A percentile compares a stretch with the other conserved stretches of the same genome.
These are phyloP conservation scores for Holacanthus passer DNA, from an alignment of 2,113 vertebrate genomes.

Conservation along the genomic window DNA sequence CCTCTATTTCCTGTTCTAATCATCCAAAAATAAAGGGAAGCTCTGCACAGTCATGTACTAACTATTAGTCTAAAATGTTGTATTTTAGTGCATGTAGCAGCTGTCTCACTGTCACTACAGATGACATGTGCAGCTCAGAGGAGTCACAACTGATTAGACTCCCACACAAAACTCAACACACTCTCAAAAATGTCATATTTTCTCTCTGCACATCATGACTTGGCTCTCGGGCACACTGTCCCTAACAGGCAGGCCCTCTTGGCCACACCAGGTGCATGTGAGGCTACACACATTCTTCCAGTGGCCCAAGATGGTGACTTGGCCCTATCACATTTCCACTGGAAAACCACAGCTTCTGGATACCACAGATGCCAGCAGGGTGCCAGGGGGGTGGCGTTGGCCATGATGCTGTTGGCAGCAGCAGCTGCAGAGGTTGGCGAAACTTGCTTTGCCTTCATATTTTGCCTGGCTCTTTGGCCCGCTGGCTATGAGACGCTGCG, in stretches of 20 bases:
- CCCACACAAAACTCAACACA: not conserved
- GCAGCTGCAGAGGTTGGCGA: conserved; percentile 58
- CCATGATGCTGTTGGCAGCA: conserved; percentile 67
- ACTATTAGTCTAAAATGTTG: not conserved
- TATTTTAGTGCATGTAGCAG: not conserved
- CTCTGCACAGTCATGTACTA: not conserved
- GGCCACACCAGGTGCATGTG: conserved; percentile 72
- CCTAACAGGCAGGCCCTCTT: conserved; percentile 7
- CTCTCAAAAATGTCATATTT: conserved; percentile 32
- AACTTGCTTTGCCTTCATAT: conserved; percentile 59
- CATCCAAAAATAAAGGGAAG: conserved; percentile 30
- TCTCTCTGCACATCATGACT: conserved; percentile 31
- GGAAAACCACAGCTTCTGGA: conserved; percentile 81
- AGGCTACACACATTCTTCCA: conserved; percentile 59
- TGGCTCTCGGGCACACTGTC: conserved; percentile 33
- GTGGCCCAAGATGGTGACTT: conserved; percentile 62
- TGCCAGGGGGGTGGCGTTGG: conserved; percentile 62
- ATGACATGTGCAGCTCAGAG: not conserved
- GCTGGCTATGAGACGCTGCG: conserved; percentile 8
- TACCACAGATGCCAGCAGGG: conserved; percentile 72
- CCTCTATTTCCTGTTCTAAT: conserved; percentile 54
- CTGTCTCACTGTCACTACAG: not conserved
- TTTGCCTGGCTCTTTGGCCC: conserved; percentile 63
- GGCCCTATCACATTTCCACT: conserved; percentile 76
- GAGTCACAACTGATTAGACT: not conserved